Conservation (phyloP, 2,888 invertebrate genomes). For the Syrista parreyssii region DNA sequence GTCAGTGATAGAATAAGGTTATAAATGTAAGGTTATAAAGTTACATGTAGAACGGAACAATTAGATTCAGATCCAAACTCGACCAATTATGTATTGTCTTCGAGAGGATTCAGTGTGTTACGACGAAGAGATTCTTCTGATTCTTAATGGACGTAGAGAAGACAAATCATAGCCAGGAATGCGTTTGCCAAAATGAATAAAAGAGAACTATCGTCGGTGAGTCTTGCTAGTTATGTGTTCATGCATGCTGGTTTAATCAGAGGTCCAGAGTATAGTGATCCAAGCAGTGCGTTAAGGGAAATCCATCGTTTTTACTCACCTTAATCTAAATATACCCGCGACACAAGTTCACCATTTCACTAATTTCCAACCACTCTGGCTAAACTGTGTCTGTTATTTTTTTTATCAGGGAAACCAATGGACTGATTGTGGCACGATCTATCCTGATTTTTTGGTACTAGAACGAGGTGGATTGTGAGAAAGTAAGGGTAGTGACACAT, state of each 20-base stretch:
- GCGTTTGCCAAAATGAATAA: neutral
- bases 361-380: constrained; percentile 42
- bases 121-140: neutral
- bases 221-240: neutral
- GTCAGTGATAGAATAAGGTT: neutral
- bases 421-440: neutral
- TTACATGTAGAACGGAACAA: neutral
- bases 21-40: neutral
- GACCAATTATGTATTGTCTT: neutral
- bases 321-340: constrained; percentile 48
- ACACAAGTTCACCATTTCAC: constrained; percentile 54
- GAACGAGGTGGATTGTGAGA: neutral
- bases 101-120: neutral
- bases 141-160: neutral
- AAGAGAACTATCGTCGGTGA: neutral
- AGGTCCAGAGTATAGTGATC: neutral
- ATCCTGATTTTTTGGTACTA: neutral
- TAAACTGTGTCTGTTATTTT: neutral
- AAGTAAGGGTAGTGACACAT: neutral
- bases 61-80: neutral
- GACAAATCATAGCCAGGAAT: neutral
- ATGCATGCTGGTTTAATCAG: neutral
- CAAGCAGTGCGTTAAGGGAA: neutral
- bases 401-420: neutral
- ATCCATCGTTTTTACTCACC: constrained; percentile 40